phyloP scores from a whole-genome alignment of 2,113 vertebrate genomes.

The Carollia perspicillata region DNA sequence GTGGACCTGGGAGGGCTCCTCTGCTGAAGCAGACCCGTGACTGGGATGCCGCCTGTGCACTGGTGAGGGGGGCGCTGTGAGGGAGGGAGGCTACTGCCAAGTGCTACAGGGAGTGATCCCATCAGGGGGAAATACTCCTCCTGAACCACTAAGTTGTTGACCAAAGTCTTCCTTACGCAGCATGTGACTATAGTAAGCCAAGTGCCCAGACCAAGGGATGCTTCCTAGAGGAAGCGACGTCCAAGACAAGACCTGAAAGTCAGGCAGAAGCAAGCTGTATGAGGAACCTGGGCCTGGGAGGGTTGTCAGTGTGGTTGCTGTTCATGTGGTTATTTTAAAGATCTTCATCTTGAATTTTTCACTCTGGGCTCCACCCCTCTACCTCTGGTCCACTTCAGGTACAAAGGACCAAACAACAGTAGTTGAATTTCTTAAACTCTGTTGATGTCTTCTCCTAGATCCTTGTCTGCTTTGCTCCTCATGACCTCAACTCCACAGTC shows the following conservation, averaged over 20 bases:
- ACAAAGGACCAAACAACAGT: background rate
- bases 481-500: background rate
- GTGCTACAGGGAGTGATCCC: background rate
- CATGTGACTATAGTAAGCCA: background rate
- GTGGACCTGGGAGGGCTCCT: background rate
- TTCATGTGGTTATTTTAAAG: background rate
- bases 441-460: background rate
- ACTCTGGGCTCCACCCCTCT: background rate
- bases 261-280: background rate
- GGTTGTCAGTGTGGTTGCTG: background rate
- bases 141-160: background rate
- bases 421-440: background rate
- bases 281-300: background rate
- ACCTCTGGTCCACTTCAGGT: background rate
- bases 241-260: background rate
- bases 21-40: background rate
- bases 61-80: background rate
- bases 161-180: background rate
- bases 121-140: background rate
- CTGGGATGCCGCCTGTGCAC: background rate
- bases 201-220: background rate
- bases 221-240: background rate
- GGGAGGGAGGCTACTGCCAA: background rate
- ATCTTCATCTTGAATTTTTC: background rate
- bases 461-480: background rate